Evolutionary conservation across 64 coral and sea anemone species (phyloP), one percentile per base, ranked within the genome.

Genomic region (Dendronephthya gigantea): DNA sequence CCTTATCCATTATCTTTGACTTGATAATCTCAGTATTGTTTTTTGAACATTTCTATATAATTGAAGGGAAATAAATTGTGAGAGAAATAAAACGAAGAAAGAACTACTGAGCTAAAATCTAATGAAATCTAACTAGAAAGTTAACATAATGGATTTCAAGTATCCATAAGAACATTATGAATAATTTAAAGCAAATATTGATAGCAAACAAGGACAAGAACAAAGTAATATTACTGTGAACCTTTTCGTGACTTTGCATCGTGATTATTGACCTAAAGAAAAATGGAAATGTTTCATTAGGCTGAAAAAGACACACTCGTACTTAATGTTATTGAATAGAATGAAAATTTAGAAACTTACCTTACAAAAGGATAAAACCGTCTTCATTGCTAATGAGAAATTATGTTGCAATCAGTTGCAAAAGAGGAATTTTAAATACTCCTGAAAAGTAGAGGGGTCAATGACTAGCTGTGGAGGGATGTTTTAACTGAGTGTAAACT

Each of bases 381-480:
- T 4, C 55, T 62, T 62, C 0, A 62, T 62, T 62, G 4, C 55
- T 62, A 62, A 62, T 62, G 25, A 62, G 19, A 62, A 62, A 62
- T 62, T 23, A 23, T 62, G 55, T 62, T 62, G 55, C 55, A 62
- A 9, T 62, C 55, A 15, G 1, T 62, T 0, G 17, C 55, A 2
- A 62, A 0, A 62, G 25, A 23, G 19, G 55, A 62, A n/a, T 62
- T 62, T 62, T 7, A 62, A 62, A 62, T 27, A 62, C 55, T 23
- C 17, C 55, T 62, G 19, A 27, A 62, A 62, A 62, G 55, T 7
- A n/a, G 55, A 27, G 55, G 55, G 55, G 15, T 62, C 55, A 62
- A 62, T 62, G 55, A 62, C 55, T 62, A 22, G 55, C 55, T 62
- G 55, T 62, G 55, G 55, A 62, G 55, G 55, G 55, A 62, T 62